Conservation (phyloP, 1,140 invertebrate species). For the Oryzaephilus surinamensis region DNA sequence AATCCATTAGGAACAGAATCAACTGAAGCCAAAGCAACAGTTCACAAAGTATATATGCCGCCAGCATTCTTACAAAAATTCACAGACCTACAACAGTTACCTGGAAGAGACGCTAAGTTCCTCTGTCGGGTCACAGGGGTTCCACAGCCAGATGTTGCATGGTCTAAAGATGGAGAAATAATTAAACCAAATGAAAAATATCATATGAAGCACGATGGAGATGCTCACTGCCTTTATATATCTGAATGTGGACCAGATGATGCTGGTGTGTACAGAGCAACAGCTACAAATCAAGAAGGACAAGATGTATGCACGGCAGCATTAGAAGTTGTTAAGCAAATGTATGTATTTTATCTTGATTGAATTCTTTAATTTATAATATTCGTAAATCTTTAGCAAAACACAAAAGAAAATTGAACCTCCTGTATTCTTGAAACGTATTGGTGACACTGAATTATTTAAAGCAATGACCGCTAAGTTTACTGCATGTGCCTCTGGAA, state of each 20-base stretch:
- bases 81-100: conserved; percentile 72
- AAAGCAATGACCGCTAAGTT: conserved; percentile 84
- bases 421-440: conserved; percentile 78
- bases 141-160: conserved; percentile 75
- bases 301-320: conserved; percentile 62
- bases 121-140: conserved; percentile 72
- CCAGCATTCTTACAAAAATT: conserved; percentile 76
- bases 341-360: conserved; percentile 52
- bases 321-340: conserved; percentile 67
- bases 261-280: conserved; percentile 64
- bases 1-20: conserved; percentile 65
- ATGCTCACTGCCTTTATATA: conserved; percentile 64
- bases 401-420: conserved; percentile 66
- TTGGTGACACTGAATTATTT: conserved; percentile 79
- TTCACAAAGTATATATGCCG: conserved; percentile 68
- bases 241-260: conserved; percentile 56
- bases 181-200: conserved; percentile 62
- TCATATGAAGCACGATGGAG: conserved; percentile 66
- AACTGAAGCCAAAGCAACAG: conserved; percentile 55
- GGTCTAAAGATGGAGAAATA: conserved; percentile 68
- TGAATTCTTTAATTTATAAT: conserved; percentile 1
- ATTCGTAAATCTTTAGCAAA: conserved; percentile 40
- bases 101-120: conserved; percentile 69
- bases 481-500: conserved; percentile 76
- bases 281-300: conserved; percentile 70